phyloP scores from a whole-genome alignment of 23 tunicate genomes.

The Botrylloides violaceus region DNA sequence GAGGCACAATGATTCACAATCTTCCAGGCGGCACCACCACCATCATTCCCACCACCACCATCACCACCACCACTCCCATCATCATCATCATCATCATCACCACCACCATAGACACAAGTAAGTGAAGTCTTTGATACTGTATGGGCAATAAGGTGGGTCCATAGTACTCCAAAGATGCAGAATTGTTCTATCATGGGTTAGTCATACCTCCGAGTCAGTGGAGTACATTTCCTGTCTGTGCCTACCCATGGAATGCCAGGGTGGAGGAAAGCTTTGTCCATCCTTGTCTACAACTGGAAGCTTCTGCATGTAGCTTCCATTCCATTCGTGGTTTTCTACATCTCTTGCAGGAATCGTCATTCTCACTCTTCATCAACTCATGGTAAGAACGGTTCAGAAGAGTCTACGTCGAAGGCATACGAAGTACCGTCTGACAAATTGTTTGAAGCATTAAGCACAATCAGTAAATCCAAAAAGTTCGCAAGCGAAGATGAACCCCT shows the following conservation, averaged over 20 bases:
- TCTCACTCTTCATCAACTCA: not conserved
- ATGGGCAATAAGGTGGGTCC: too few relatives aligned
- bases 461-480: not conserved
- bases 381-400: not conserved
- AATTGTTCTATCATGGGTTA: too few relatives aligned
- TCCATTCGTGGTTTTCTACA: not conserved
- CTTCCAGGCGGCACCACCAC: conserved; percentile 52
- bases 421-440: not conserved
- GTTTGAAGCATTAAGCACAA: not conserved
- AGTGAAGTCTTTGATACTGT: too few relatives aligned
- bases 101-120: conserved; percentile 49
- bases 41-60: conserved; percentile 50
- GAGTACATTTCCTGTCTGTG: too few relatives aligned
- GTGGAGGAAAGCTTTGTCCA: too few relatives aligned
- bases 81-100: conserved; percentile 90
- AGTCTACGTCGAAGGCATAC: not conserved
- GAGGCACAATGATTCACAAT: conserved; percentile 23
- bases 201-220: too few relatives aligned
- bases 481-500: not conserved
- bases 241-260: too few relatives aligned
- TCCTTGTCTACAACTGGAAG: not conserved
- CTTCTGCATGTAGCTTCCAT: not conserved
- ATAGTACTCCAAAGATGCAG: too few relatives aligned
- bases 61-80: conserved; percentile 55
- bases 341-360: not conserved